Evolutionary conservation across 2,113 vertebrate species (phyloP).

Genomic region (Rattus rattus): DNA sequence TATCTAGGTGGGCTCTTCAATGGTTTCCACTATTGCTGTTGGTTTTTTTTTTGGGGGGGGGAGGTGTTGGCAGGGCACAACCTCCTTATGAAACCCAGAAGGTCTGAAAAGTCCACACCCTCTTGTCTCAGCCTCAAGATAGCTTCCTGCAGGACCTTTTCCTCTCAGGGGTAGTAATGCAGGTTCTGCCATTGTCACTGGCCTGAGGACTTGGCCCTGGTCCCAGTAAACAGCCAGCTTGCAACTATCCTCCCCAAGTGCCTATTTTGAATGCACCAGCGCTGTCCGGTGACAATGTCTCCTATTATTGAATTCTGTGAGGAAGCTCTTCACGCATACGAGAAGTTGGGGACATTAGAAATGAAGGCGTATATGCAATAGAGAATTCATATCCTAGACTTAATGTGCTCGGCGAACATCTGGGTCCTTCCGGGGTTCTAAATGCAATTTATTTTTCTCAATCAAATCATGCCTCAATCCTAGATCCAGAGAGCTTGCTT

Average conservation of each 20-base stretch:
- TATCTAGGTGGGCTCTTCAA: background rate
- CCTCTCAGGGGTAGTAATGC: background rate
- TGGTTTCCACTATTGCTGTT: background rate
- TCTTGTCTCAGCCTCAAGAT: background rate
- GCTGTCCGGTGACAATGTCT: background rate
- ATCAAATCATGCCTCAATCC: background rate
- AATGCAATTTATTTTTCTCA: constrained; percentile 4
- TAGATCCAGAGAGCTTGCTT: background rate
- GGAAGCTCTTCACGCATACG: background rate
- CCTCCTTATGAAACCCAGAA: too few species aligned
- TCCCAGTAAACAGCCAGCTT: background rate
- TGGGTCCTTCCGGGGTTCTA: background rate
- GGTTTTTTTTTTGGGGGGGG: background rate
- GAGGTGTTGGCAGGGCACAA: background rate
- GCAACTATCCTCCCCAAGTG: too few species aligned
- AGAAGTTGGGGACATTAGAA: background rate
- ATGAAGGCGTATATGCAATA: background rate
- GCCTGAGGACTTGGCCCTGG: too few species aligned
- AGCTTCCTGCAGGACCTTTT: background rate
- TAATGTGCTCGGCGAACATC: background rate
- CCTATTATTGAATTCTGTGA: too few species aligned
- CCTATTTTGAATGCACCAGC: background rate
- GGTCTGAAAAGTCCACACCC: background rate
- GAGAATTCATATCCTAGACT: background rate
- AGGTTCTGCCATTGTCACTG: background rate